These are phyloP conservation scores for Callosobruchus maculatus DNA, from an alignment of 2,888 invertebrate genomes.

Conservation along the genomic window DNA sequence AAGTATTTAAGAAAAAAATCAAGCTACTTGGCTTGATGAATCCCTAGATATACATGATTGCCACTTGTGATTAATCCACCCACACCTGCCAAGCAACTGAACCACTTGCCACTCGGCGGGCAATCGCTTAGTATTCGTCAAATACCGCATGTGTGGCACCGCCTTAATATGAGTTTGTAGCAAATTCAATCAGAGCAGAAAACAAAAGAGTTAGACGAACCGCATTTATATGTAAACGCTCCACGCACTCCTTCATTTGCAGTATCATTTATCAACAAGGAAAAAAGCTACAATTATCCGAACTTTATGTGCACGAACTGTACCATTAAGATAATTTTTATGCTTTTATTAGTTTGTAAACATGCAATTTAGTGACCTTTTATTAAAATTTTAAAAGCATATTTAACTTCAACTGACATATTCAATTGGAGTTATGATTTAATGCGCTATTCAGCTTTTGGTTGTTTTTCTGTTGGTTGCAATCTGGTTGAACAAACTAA, in stretches of 20 bases:
- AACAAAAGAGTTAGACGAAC: not conserved
- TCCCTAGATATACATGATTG: too few species aligned
- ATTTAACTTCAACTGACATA: conserved; percentile 20
- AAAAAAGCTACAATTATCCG: not conserved
- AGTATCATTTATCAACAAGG: not conserved
- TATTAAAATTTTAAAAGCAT: conserved; percentile 17
- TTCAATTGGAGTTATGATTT: conserved; percentile 24
- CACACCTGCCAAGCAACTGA: too few species aligned
- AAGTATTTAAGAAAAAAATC: too few species aligned
- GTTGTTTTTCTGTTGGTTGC: not conserved
- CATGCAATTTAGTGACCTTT: conserved; percentile 13
- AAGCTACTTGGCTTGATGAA: too few species aligned
- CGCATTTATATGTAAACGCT: not conserved
- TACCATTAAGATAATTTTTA: conserved; percentile 12
- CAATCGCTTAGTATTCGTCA: too few species aligned
- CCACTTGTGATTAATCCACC: too few species aligned
- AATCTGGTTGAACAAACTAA: not conserved
- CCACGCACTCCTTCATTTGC: not conserved
- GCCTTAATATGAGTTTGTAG: too few species aligned
- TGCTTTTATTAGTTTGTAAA: conserved; percentile 16
- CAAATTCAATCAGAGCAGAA: not conserved
- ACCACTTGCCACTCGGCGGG: too few species aligned
- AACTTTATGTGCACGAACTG: not conserved
- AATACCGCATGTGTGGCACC: too few species aligned
- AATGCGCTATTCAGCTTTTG: conserved; percentile 16